Conservation (phyloP, 2,888 invertebrate genomes). For the Pogonocherus hispidulus region DNA sequence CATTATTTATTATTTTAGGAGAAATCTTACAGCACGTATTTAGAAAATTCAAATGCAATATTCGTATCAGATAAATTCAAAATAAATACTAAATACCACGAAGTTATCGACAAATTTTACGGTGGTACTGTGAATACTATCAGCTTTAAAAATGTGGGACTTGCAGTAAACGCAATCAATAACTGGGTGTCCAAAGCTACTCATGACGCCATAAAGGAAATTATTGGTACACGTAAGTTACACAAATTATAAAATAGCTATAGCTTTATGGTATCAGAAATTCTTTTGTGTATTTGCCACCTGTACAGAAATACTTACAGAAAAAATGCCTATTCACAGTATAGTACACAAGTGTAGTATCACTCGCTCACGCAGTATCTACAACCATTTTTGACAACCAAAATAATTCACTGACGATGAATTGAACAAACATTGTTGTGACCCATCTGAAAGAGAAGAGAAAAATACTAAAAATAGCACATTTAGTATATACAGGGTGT, state of each 20-base stretch:
- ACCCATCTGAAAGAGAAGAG: no score
- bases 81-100: constrained; percentile 68
- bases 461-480: no score
- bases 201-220: constrained; percentile 69
- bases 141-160: constrained; percentile 70
- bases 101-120: constrained; percentile 69
- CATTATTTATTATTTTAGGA: constrained; percentile 53
- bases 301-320: no score
- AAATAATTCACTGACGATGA: no score
- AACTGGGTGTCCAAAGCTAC: constrained; percentile 74
- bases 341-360: no score
- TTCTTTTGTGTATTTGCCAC: no score
- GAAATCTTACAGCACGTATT: constrained; percentile 50
- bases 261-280: background rate
- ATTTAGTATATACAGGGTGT: no score
- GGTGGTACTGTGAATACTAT: constrained; percentile 69
- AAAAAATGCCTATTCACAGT: no score
- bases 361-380: no score
- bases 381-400: no score
- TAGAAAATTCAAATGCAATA: constrained; percentile 70
- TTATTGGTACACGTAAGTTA: constrained; percentile 47
- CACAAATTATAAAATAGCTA: background rate
- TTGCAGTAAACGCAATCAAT: constrained; percentile 72
- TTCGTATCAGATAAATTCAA: constrained; percentile 69
- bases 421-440: no score